Base-by-base conservation (phyloP, 64 coral and sea anemone genomes). In the Actinia equina region DNA sequence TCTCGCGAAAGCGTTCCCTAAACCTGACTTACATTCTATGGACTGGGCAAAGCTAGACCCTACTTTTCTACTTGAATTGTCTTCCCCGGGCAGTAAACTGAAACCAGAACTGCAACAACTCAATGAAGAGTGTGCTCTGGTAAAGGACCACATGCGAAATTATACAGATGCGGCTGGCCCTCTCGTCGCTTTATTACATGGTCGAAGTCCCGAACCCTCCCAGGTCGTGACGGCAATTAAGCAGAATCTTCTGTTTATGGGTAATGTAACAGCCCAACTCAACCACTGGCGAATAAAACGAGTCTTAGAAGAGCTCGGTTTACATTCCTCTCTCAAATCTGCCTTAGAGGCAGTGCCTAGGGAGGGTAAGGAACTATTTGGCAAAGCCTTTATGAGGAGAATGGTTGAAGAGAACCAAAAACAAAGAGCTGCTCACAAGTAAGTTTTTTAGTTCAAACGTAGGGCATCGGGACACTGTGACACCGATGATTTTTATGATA, bases 321-420 rank as follows among this genome's bases (percentile, higher is more conserved):
- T 77, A 37, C 15, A 77, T 77, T 3, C 71, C 42, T 27, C 71
- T 26, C 71, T 77, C 71, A 77, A 26, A 44, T 77, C 71, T 41
- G 23, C 71, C 25, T 14, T 77, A 6, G 71, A 77, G 7, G 71
- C 71, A 77, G 71, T 77, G 7, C 71, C 71, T 77, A n/a, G 27
- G 71, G 71, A 77, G 71, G 71, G 27, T 3, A n/a, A 77, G 23
- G 26, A 71, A 5, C 17, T 71, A 71, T 71, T 71, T 71, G 65
- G 65, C 17, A 71, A 17, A 27, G 5, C 65, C 18, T 77, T 77
- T 14, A 77, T 77, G 71, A 77, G 27, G 42, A 77, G 27, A 16
- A 77, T 77, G 71, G 23, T 77, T 7, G 71, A 77, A 5, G 71
- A 77, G 23, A 77, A 77, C 71, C 71, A 77, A 23, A 77, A 77